phyloP scores from a whole-genome alignment of 2,797 vertebrate genomes.

The Bufotes viridis region DNA sequence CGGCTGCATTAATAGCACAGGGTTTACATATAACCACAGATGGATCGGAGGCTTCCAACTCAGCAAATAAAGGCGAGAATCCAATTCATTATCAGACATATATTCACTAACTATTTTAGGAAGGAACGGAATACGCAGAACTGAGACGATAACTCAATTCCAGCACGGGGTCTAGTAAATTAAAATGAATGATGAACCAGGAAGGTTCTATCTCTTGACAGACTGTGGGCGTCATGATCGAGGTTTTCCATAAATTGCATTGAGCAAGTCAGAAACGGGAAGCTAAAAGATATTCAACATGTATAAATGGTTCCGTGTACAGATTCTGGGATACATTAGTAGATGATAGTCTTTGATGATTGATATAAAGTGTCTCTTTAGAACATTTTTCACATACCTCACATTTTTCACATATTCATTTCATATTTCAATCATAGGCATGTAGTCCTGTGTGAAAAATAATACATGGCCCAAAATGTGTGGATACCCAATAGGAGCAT shows the following conservation, averaged over 20 bases:
- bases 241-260: not conserved
- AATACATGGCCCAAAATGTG: not conserved
- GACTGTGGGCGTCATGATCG: not conserved
- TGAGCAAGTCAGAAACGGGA: not conserved
- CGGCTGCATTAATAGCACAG: slow-evolving; percentile 41
- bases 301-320: not conserved
- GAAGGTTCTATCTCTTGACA: not conserved
- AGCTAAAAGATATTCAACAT: not conserved
- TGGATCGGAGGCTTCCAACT: slow-evolving; percentile 40
- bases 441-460: not conserved
- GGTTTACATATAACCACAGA: slow-evolving; percentile 33
- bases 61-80: slow-evolving; percentile 38
- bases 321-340: not conserved
- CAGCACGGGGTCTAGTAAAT: not conserved
- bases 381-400: not conserved
- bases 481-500: not conserved
- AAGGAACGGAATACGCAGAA: not conserved
- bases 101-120: slow-evolving; percentile 25
- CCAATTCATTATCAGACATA: slow-evolving; percentile 43
- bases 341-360: not conserved
- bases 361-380: not conserved
- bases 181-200: not conserved
- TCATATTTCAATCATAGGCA: not conserved
- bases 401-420: slow-evolving; percentile 13
- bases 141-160: slow-evolving; percentile 12